These are phyloP conservation scores for Calyptommatus sinebrachiatus DNA, from an alignment of 2,113 vertebrate species.

Conservation along the genomic window DNA sequence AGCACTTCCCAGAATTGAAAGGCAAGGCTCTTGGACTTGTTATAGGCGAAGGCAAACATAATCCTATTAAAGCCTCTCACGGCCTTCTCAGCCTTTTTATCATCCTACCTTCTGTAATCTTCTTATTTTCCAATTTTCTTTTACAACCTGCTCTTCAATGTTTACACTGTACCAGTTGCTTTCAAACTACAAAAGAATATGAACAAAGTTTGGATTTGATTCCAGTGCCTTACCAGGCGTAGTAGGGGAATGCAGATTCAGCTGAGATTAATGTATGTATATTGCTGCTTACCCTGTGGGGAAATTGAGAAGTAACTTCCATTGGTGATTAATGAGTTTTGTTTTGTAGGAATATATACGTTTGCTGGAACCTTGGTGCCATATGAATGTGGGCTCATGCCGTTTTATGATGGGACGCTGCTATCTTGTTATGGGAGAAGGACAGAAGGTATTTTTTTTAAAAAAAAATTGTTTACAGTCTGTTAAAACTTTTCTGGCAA, in stretches of 20 bases:
- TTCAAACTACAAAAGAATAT: no score
- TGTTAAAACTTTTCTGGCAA: not conserved
- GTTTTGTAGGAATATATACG: constrained; percentile 84
- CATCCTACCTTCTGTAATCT: no score
- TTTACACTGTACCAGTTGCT: no score
- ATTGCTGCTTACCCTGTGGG: not conserved
- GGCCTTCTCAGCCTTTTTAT: no score
- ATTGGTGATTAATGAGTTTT: constrained; percentile 33
- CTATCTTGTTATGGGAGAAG: constrained; percentile 89
- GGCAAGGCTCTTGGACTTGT: no score
- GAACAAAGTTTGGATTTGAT: not conserved
- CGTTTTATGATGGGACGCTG: constrained; percentile 91
- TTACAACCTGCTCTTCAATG: no score
- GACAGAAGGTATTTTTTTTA: constrained; percentile 82
- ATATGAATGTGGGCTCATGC: constrained; percentile 90
- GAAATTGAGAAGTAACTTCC: not conserved
- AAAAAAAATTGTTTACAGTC: not conserved
- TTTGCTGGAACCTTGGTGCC: constrained; percentile 89
- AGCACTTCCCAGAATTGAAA: no score
- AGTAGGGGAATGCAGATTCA: no score
- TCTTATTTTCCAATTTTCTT: no score
- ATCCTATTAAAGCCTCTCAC: no score
- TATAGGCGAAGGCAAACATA: no score
- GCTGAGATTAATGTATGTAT: no score
- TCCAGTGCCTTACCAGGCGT: not conserved